Conservation (phyloP, 2,888 invertebrate genomes). For the Sphecodes monilicornis region DNA sequence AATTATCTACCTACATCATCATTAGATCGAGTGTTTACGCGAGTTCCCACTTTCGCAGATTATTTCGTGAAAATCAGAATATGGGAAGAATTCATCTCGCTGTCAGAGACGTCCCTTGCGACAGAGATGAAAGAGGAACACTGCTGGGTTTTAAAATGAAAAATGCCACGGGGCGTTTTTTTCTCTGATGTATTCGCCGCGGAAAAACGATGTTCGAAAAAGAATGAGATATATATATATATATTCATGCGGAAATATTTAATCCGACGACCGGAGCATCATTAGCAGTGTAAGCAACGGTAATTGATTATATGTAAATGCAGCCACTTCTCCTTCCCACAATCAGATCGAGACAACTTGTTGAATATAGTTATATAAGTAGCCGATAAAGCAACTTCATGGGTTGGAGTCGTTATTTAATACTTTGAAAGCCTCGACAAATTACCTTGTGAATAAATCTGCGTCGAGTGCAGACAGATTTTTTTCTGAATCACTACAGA, state of each 20-base stretch:
- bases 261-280: neutral
- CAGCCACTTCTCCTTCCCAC: neutral
- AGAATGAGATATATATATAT: neutral
- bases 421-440: neutral
- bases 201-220: too few species aligned
- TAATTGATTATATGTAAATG: neutral
- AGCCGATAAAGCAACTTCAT: neutral
- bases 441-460: neutral
- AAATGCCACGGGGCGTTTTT: too few species aligned
- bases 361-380: neutral
- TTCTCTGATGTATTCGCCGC: too few species aligned
- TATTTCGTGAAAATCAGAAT: neutral
- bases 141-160: neutral
- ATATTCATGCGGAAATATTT: neutral
- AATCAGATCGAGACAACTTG: constrained; percentile 11
- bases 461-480: neutral
- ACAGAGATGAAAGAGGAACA: neutral
- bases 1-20: neutral
- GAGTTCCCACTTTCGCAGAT: neutral
- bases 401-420: neutral
- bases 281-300: neutral
- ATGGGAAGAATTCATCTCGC: neutral
- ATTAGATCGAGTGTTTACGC: neutral
- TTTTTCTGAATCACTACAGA: neutral
- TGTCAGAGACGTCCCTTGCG: neutral